Evolutionary conservation across 2,797 vertebrate species (phyloP).

Genomic region (Gephyroberyx darwinii): DNA sequence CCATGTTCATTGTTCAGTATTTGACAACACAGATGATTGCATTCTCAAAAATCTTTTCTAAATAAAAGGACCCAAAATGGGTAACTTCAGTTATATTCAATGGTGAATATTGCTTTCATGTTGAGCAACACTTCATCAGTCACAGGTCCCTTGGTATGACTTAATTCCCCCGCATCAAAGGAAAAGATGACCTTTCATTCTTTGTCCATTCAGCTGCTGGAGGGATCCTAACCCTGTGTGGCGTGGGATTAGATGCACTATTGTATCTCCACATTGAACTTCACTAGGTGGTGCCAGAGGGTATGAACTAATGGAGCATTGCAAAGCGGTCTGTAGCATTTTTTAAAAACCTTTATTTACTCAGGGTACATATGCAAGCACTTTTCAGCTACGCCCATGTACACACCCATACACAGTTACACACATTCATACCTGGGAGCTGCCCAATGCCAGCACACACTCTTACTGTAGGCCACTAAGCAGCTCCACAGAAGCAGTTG

Average conservation of each 20-base stretch:
- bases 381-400: constrained; percentile 43
- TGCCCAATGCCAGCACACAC: constrained; percentile 16
- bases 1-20: not conserved
- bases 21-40: constrained; percentile 9
- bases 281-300: constrained; percentile 76
- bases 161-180: constrained; percentile 66
- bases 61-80: not conserved
- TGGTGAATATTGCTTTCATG: not conserved
- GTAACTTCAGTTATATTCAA: not conserved
- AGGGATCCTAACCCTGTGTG: constrained; percentile 35
- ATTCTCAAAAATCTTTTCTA: not conserved
- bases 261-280: constrained; percentile 72
- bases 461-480: constrained; percentile 13
- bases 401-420: constrained; percentile 27
- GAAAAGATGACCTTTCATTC: constrained; percentile 51
- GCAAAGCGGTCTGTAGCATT: constrained; percentile 57
- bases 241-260: constrained; percentile 63
- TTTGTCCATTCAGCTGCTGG: constrained; percentile 63
- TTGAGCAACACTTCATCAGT: not conserved
- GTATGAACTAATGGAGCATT: constrained; percentile 62
- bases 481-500: constrained; percentile 13
- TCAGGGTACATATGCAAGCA: constrained; percentile 43
- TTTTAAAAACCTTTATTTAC: constrained; percentile 57
- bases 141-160: constrained; percentile 20
- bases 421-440: constrained; percentile 47